phyloP scores from a whole-genome alignment of 2,888 invertebrate species.

The Spodoptera littoralis region DNA sequence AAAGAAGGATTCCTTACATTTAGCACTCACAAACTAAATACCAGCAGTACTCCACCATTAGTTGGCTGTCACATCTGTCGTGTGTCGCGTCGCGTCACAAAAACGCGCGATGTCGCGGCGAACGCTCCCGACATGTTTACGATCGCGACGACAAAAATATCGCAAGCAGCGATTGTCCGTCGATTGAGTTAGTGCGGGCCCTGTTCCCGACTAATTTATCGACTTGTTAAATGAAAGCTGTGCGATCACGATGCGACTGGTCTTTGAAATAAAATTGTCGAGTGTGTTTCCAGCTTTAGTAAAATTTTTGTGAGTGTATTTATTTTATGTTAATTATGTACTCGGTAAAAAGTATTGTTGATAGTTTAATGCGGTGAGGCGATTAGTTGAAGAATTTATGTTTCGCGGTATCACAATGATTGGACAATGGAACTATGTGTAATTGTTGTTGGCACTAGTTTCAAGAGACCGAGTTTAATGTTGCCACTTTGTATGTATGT shows the following conservation, averaged over 20 bases:
- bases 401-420: constrained; percentile 5
- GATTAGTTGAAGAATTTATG: constrained; percentile 27
- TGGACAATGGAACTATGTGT: constrained; percentile 1
- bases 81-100: constrained; percentile 59
- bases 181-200: constrained; percentile 77
- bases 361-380: constrained; percentile 29
- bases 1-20: constrained; percentile 49
- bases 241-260: constrained; percentile 16
- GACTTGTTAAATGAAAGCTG: constrained; percentile 66
- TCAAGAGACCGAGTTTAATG: not conserved
- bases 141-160: constrained; percentile 82
- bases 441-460: constrained; percentile 4
- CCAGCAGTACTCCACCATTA: constrained; percentile 46
- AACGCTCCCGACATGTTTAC: constrained; percentile 78
- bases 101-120: constrained; percentile 60
- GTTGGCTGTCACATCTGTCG: constrained; percentile 63
- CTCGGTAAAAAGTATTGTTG: constrained; percentile 18
- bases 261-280: constrained; percentile 46
- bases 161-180: constrained; percentile 69
- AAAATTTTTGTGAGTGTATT: constrained; percentile 36
- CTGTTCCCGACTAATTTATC: constrained; percentile 76
- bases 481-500: not conserved
- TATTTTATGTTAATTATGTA: constrained; percentile 25
- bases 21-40: constrained; percentile 50
- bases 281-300: constrained; percentile 51